A percentile compares a stretch with the other conserved stretches of the same genome.
phyloP scores from a whole-genome alignment of 2,113 vertebrate species.

The Tragelaphus scriptus region DNA sequence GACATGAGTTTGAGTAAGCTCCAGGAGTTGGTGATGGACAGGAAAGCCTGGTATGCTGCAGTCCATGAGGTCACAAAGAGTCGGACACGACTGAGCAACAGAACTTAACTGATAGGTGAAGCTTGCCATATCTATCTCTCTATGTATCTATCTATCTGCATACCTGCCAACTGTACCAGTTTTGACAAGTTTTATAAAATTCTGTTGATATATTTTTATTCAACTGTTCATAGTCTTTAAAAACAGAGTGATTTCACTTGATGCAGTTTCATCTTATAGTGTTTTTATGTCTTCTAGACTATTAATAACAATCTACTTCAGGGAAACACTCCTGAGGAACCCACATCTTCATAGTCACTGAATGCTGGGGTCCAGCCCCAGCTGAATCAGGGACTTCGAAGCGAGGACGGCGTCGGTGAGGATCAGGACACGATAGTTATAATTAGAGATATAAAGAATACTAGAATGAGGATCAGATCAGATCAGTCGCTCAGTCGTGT shows the following conservation, averaged over 20 bases:
- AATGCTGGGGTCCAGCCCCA: too few relatives aligned
- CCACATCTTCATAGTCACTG: not conserved
- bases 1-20: not conserved
- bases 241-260: not conserved
- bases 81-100: accelerated
- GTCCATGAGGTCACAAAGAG: not conserved
- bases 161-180: not conserved
- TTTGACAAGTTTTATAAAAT: slow-evolving; percentile 29
- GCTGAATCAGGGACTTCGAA: too few relatives aligned
- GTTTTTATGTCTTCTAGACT: not conserved
- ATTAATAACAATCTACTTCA: not conserved
- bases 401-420: too few relatives aligned
- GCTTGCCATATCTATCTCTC: not conserved
- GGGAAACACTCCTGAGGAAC: not conserved
- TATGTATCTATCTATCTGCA: not conserved
- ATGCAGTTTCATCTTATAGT: not conserved
- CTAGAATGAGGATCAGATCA: too few relatives aligned
- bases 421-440: too few relatives aligned
- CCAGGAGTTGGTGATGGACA: not conserved
- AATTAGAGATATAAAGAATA: too few relatives aligned
- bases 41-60: not conserved
- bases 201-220: not conserved
- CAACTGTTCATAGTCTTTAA: not conserved
- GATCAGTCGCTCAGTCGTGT: too few relatives aligned
- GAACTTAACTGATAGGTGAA: not conserved